A percentile compares a stretch with the other conserved stretches of the same genome.
These are phyloP conservation scores for Paradisaea rubra DNA, from an alignment of 2,113 vertebrate species.

Conservation along the genomic window DNA sequence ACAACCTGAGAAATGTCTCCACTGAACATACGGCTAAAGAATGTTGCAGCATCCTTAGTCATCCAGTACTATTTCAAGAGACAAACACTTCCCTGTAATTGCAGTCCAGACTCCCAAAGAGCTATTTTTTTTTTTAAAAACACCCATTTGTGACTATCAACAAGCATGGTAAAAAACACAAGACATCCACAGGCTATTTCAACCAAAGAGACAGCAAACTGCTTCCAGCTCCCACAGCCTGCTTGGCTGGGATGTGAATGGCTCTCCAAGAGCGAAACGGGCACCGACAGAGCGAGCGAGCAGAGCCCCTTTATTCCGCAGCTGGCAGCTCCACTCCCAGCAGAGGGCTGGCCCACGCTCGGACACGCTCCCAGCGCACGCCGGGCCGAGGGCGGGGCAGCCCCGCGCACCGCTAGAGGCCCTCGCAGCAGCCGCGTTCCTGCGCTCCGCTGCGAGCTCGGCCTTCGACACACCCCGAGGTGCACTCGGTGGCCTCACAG, in stretches of 20 bases:
- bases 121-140: neutral
- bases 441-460: neutral
- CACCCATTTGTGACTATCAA: neutral
- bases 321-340: neutral
- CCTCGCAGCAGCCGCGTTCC: neutral
- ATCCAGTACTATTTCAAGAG: neutral
- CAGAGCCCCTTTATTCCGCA: neutral
- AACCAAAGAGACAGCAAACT: neutral
- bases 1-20: neutral
- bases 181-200: neutral
- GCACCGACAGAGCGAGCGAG: neutral
- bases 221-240: neutral
- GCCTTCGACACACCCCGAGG: neutral
- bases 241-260: neutral
- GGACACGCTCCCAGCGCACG: neutral
- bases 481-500: neutral
- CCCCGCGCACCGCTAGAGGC: constrained; percentile 43
- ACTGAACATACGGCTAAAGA: neutral
- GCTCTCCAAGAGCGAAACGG: neutral
- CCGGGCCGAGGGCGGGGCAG: neutral
- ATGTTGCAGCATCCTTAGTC: neutral
- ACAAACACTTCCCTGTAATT: neutral
- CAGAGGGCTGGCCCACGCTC: neutral
- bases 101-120: neutral
- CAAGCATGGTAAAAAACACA: neutral